Base-by-base conservation (phyloP, 2,113 vertebrate genomes). In the Vulpes ferrilata region DNA sequence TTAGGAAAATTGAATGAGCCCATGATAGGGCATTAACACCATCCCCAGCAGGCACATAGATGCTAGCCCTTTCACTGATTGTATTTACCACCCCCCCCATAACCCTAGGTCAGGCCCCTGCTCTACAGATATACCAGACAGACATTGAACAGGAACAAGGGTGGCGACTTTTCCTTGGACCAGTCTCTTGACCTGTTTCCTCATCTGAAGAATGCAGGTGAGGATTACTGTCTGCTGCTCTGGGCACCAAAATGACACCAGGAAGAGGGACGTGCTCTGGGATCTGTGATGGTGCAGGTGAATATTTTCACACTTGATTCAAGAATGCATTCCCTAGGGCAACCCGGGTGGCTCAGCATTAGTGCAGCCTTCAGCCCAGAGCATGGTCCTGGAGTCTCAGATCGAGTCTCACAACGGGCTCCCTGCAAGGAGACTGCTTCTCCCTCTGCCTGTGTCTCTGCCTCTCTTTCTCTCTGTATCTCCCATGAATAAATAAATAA, bases 41-140 rank as follows among this genome's bases (percentile, higher is more conserved):
- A 9, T 53, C n/a, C 67, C 27, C 38, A 51, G 76, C 15, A 23
- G 38, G 22, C 22, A 12, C 1, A 0, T 64, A 74, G 74, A 48
- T 30, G 25, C 16, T 74, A 25, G 17, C 8, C 11, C 25, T 90
- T 71, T 25, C 48, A 67, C 23, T 1, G 15, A 27, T 15, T 13
- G 4, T 48, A 4, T 55, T 80, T 69, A 43, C 53, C 69, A 35
- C 7, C 7, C 43, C n/a, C 0, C 0, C n/a, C n/a, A n/a, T 11
- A 59, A 25, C 43, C 11, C 38, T 53, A 38, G 62, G 3, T 10
- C n/a, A 13, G 32, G 64, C 25, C 32, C 22, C 0, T 13, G 7
- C 7, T 88, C 76, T 60, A 53, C 8, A 15, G 27, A 25, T 17
- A 38, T 2, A 3, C 12, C 13, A 23, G 48, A 53, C 0, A 23